These are phyloP conservation scores for Lathamus discolor DNA, from an alignment of 2,113 vertebrate species.

Conservation along the genomic window DNA sequence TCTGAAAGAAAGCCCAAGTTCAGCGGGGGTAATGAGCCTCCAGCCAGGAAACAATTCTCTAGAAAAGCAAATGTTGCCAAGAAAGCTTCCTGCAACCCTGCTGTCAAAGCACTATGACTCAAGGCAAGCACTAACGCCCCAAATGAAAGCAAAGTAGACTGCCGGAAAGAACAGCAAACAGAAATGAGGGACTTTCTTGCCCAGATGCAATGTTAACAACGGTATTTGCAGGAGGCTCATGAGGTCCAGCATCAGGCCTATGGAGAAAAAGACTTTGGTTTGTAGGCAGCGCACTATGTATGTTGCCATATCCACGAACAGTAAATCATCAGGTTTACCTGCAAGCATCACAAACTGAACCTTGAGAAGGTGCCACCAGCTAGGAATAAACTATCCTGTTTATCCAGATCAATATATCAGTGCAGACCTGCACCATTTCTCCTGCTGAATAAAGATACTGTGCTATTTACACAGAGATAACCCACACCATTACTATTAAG, in stretches of 20 bases:
- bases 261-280: neutral
- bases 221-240: neutral
- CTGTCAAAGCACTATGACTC: neutral
- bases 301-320: neutral
- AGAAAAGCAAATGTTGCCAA: neutral
- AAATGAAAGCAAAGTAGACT: neutral
- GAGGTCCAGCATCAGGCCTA: neutral
- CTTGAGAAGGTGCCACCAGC: neutral
- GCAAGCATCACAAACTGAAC: neutral
- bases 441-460: constrained; percentile 6
- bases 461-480: constrained; percentile 24
- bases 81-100: neutral
- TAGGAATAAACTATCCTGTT: neutral
- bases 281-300: neutral
- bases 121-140: neutral
- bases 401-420: constrained; percentile 9
- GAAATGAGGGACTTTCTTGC: neutral
- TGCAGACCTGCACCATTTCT: neutral
- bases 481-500: neutral
- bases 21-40: neutral
- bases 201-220: neutral
- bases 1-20: neutral
- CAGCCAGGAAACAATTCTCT: neutral
- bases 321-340: neutral
- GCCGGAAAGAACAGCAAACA: neutral